Evolutionary conservation across 2,113 vertebrate species (phyloP).

Genomic region (Neomonachus schauinslandi): DNA sequence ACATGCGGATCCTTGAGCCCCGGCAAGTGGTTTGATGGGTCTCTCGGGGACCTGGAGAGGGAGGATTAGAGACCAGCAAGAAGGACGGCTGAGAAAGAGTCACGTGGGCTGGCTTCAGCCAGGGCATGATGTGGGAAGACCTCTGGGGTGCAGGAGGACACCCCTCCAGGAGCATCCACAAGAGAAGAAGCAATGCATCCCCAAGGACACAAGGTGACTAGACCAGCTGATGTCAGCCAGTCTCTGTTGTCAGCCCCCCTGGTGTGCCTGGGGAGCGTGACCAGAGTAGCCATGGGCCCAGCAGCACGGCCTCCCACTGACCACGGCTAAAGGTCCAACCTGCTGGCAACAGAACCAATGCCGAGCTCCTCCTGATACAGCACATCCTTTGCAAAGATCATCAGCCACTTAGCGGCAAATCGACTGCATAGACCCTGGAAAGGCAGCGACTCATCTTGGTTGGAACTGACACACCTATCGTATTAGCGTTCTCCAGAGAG

Average conservation of each 20-base stretch:
- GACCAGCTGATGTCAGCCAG: background rate
- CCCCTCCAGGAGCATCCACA: background rate
- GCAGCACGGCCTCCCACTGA: background rate
- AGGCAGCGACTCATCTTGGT: background rate
- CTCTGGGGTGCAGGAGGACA: background rate
- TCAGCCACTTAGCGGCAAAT: background rate
- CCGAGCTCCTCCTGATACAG: background rate
- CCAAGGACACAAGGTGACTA: background rate
- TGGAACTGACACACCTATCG: fast-evolving
- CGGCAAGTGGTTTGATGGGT: fast-evolving
- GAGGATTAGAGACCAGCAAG: no score
- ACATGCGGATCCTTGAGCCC: background rate
- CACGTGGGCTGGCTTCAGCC: background rate
- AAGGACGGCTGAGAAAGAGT: background rate
- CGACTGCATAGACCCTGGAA: fast-evolving
- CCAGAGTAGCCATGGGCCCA: background rate
- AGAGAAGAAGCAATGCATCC: no score
- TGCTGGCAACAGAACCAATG: background rate
- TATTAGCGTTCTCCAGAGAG: background rate
- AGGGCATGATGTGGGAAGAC: background rate
- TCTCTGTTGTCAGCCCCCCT: background rate
- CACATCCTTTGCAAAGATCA: fast-evolving
- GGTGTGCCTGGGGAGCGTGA: background rate
- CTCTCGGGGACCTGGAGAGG: no score
- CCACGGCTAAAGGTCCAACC: background rate